phyloP scores from a whole-genome alignment of 2,113 vertebrate species.

The Pseudorhombus dupliciocellatus region DNA sequence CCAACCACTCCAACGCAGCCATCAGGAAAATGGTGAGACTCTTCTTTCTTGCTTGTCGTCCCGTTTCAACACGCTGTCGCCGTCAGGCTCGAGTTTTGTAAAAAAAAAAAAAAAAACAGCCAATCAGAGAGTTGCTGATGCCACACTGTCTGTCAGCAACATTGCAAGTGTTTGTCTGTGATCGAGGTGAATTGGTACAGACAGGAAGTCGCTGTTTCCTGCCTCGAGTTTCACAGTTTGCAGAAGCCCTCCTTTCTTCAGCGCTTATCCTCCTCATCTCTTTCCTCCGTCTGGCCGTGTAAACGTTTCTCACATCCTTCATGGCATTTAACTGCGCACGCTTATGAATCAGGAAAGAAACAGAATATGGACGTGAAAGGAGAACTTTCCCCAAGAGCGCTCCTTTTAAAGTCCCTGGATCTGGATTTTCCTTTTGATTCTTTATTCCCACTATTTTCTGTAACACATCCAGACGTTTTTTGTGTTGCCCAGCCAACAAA shows the following conservation, averaged over 20 bases:
- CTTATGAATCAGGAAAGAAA: slow-evolving; percentile 39
- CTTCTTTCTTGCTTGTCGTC: neutral
- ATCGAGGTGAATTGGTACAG: slow-evolving; percentile 46
- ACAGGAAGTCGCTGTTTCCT: slow-evolving; percentile 80
- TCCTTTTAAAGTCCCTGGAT: neutral
- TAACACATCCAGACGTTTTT: neutral
- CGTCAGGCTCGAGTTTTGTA: slow-evolving; percentile 4
- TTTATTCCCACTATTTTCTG: too few species aligned
- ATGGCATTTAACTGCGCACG: slow-evolving; percentile 3
- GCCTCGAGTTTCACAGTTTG: slow-evolving; percentile 61
- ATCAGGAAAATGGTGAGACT: slow-evolving; percentile 94
- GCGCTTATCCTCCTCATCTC: slow-evolving; percentile 29
- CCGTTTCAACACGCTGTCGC: neutral
- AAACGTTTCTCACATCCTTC: slow-evolving; percentile 23
- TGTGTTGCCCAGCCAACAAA: neutral
- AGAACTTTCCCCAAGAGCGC: neutral
- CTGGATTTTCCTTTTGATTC: neutral
- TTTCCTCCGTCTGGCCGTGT: slow-evolving; percentile 34
- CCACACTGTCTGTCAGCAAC: slow-evolving; percentile 36
- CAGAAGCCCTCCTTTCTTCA: slow-evolving; percentile 42
- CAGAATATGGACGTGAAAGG: neutral
- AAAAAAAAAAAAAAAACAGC: neutral
- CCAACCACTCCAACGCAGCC: slow-evolving; percentile 96
- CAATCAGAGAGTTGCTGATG: slow-evolving; percentile 34
- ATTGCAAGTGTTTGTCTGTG: slow-evolving; percentile 28